phyloP scores from a whole-genome alignment of 2,113 vertebrate genomes.

The Tychaedon coryphoeus region DNA sequence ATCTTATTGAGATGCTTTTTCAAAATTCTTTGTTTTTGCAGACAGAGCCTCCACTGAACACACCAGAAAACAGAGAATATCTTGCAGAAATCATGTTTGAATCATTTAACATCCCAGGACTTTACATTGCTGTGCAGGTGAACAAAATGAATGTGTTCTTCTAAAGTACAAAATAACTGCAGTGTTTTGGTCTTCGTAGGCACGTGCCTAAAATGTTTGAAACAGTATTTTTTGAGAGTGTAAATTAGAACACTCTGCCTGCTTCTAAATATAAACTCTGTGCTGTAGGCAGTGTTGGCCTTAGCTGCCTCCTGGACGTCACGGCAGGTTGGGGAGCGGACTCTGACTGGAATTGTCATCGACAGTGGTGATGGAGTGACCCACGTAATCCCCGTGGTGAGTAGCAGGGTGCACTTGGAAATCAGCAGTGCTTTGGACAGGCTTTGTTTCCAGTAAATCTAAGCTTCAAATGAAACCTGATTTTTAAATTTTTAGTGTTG shows the following conservation, averaged over 20 bases:
- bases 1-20: not conserved
- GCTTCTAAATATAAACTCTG: not conserved
- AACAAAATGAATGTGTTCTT: not conserved
- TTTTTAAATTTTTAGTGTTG: not conserved
- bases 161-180: not conserved
- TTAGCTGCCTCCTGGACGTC: slow-evolving; percentile 89
- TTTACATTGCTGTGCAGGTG: slow-evolving; percentile 92
- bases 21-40: slow-evolving; percentile 21
- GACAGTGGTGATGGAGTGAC: slow-evolving; percentile 90
- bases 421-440: not conserved
- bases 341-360: slow-evolving; percentile 84
- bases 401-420: not conserved
- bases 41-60: slow-evolving; percentile 89
- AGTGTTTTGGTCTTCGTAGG: not conserved
- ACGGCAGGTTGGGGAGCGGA: slow-evolving; percentile 83
- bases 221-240: not conserved
- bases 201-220: not conserved
- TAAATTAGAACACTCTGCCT: not conserved
- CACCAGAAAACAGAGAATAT: slow-evolving; percentile 88
- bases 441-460: not conserved
- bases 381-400: slow-evolving; percentile 87
- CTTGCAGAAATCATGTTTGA: slow-evolving; percentile 93
- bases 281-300: slow-evolving; percentile 81
- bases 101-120: slow-evolving; percentile 87
- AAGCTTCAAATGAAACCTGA: not conserved